Conservation (phyloP, 2,888 invertebrate genomes). For the Dimorphilus gyrociliatus region DNA sequence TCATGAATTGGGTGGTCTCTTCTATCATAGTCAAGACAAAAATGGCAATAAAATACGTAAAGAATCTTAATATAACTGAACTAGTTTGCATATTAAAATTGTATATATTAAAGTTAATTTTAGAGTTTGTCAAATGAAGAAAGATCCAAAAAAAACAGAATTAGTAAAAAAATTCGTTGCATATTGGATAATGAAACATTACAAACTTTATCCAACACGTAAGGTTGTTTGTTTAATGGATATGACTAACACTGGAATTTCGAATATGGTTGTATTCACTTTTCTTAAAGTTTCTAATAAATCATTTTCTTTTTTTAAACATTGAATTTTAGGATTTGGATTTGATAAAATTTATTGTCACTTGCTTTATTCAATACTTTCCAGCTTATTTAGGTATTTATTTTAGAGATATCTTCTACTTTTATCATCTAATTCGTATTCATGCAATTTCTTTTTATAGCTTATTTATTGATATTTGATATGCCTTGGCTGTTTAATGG, state of each 20-base stretch:
- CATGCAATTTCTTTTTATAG: conserved; percentile 49
- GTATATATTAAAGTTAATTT: conserved; percentile 51
- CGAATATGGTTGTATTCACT: conserved; percentile 49
- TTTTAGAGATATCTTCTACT: no score
- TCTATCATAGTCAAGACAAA: conserved; percentile 57
- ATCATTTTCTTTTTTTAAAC: not conserved
- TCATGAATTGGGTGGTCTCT: conserved; percentile 58
- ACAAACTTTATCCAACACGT: conserved; percentile 42
- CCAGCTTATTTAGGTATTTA: conserved; percentile 48
- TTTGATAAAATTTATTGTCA: conserved; percentile 67
- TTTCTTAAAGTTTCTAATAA: not conserved
- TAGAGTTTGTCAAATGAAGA: conserved; percentile 60
- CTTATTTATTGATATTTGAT: conserved; percentile 74
- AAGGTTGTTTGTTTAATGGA: conserved; percentile 73
- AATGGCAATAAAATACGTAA: conserved; percentile 46
- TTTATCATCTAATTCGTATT: no score
- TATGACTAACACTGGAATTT: conserved; percentile 66
- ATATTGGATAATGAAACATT: conserved; percentile 62
- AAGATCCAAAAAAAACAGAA: conserved; percentile 49
- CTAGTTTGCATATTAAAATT: no score
- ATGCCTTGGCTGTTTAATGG: conserved; percentile 84
- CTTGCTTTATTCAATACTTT: conserved; percentile 69
- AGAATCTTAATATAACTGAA: conserved; percentile 5
- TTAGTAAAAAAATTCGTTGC: conserved; percentile 57
- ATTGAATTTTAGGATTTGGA: conserved; percentile 56